Base-by-base conservation (phyloP, 2,797 vertebrate genomes). In the Silurus lanzhouensis region DNA sequence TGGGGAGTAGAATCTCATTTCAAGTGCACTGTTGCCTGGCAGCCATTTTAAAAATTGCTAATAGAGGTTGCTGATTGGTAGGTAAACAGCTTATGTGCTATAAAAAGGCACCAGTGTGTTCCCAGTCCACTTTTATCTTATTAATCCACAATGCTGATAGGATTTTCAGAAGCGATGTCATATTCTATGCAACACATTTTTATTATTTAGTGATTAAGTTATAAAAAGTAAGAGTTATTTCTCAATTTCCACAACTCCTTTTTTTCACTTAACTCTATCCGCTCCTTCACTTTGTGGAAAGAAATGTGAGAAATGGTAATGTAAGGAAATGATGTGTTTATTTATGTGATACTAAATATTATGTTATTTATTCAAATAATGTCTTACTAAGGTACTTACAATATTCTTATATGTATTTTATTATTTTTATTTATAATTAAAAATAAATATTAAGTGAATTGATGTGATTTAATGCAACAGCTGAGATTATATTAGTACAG, bases 1-100 rank as follows among this genome's bases (percentile, higher is more conserved):
- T 71, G 52, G 83, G 82, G 86, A 88, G 66, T 22, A 74, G 38
- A 64, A 78, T 81, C 75, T 84, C 74, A 68, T 87, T 57, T 87
- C 77, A 81, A 84, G 76, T 82, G 70, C 52, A 81, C 63, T 87
- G 87, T 86, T 90, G 85, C 88, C 77, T 85, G 87, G 87, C 84
- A 84, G 81, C 85, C 81, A 68, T 52, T 84, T 68, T 58, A 86
- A 81, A 86, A 71, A 79, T 88, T 66, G 78, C 86, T 85, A 88
- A 87, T 79, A 80, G 58, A 83, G 79, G 78, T 55, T 66, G 85
- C 81, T 84, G 84, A 86, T 85, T 90, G 86, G 61, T n/a, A 55
- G 60, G 80, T 88, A 82, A 86, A 85, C 80, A 84, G 31, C 76
- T 84, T 52, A 60, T 85, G 71, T 25, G 64, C 77, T 88, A 88